Conservation (phyloP, 2,888 invertebrate species). For the Harpalus rubripes region DNA sequence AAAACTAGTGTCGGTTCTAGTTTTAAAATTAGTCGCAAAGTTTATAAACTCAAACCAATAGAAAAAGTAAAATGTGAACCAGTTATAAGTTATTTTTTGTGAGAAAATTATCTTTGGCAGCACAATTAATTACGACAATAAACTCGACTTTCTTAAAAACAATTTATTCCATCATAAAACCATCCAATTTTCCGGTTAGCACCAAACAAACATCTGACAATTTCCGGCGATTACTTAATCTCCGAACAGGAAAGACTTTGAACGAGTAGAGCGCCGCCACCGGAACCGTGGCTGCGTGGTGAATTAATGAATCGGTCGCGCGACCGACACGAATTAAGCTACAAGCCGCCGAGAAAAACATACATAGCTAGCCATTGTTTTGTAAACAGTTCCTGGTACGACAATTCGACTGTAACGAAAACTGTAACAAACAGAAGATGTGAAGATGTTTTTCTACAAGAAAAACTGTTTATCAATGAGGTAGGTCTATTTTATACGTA, state of each 20-base stretch:
- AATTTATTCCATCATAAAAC: constrained; percentile 22
- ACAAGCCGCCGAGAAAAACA: constrained; percentile 3
- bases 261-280: constrained; percentile 24
- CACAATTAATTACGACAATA: no score
- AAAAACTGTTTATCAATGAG: not conserved
- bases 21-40: no score
- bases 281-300: constrained; percentile 49
- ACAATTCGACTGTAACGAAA: constrained; percentile 8
- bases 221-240: constrained; percentile 45
- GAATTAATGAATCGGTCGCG: constrained; percentile 44
- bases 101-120: no score
- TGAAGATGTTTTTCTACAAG: not conserved
- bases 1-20: no score
- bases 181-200: constrained; percentile 43
- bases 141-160: not conserved
- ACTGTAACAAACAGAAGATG: not conserved
- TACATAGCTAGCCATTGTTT: constrained; percentile 1
- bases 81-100: no score
- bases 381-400: constrained; percentile 25
- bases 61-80: no score
- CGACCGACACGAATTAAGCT: constrained; percentile 46
- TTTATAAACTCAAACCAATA: no score
- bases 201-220: constrained; percentile 44
- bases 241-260: constrained; percentile 37
- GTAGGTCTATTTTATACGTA: not conserved